Evolutionary conservation across 1,140 invertebrate genomes (phyloP), one percentile per base, ranked within the genome.

Genomic region (Alviniconcha marisindica): DNA sequence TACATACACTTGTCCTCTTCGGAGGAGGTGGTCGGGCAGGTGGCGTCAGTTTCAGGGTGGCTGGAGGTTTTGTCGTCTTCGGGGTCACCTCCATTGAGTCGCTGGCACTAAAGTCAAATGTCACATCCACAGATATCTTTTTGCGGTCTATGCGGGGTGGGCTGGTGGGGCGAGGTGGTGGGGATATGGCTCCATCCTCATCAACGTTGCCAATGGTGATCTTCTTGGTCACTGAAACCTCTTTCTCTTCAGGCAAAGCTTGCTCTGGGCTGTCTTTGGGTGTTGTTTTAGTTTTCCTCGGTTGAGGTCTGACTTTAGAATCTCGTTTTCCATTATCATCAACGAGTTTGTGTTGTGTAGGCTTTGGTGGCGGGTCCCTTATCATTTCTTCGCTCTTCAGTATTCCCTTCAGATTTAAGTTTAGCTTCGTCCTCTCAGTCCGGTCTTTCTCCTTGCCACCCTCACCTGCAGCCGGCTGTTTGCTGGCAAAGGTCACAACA

Each of bases 81-180:
- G 44, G 48, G 12, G 79, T 66, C 7, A 24, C 31, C 10, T 81
- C 7, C 28, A 77, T 40, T 24, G 63, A 38, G 21, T 24, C 51
- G 44, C 66, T 74, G 42, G 12, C 66, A 48, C 83, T 73, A 56
- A 88, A 88, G 74, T 87, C 81, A 85, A 89, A 87, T 31, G 82
- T 84, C 7, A 79, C 33, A 51, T 82, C 82, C 0, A 87, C 85
- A 48, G 85, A 77, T 15, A 89, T 86, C 73, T 83, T 87, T 63
- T 74, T 84, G n/a, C 48, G 73, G 10, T 42, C 79, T 31, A n/a
- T 14, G 5, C n/a, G 7, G 2, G 73, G n/a, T 69, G 83, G 51
- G 31, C 69, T 24, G 10, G 18, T 15, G 3, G 78, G 78, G 7
- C 36, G 36, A 66, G 40, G 38, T 21, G 69, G 69, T 7, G 69